Evolutionary conservation across 2,797 vertebrate species (phyloP).

Genomic region (Mormyrops boulengeri): DNA sequence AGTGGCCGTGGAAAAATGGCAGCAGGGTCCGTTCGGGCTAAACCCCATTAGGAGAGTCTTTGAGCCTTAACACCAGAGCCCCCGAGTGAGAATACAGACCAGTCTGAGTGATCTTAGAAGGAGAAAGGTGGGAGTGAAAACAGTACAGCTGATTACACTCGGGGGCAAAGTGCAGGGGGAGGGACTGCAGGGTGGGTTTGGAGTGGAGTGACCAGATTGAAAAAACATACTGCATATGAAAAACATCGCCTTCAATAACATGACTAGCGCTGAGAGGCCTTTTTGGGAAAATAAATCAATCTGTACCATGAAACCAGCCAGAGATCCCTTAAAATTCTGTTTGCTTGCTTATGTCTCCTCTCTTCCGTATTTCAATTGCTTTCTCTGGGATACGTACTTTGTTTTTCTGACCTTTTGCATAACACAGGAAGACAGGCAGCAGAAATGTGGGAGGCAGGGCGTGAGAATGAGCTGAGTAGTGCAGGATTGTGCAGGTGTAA

Average conservation of each 20-base stretch:
- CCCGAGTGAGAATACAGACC: neutral
- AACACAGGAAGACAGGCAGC: neutral
- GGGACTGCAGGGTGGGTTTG: neutral
- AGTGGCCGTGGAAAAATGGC: neutral
- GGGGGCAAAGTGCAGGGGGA: neutral
- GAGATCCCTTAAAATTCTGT: neutral
- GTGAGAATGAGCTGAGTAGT: neutral
- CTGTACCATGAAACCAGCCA: neutral
- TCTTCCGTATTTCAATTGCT: neutral
- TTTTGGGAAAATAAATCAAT: neutral
- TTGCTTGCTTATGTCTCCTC: neutral
- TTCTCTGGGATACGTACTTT: neutral
- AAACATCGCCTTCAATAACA: neutral
- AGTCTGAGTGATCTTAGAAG: neutral
- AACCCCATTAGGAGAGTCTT: conserved; percentile 14
- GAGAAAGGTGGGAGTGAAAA: neutral
- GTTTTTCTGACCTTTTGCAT: neutral
- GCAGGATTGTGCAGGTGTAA: neutral
- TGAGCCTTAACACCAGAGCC: conserved; percentile 1
- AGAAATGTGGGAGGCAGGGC: neutral
- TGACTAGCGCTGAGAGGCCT: neutral
- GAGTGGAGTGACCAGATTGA: neutral
- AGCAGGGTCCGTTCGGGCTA: neutral
- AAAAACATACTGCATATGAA: neutral
- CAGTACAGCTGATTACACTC: neutral